These are phyloP conservation scores for Ibycter americanus DNA, from an alignment of 2,797 vertebrate genomes.

Conservation along the genomic window DNA sequence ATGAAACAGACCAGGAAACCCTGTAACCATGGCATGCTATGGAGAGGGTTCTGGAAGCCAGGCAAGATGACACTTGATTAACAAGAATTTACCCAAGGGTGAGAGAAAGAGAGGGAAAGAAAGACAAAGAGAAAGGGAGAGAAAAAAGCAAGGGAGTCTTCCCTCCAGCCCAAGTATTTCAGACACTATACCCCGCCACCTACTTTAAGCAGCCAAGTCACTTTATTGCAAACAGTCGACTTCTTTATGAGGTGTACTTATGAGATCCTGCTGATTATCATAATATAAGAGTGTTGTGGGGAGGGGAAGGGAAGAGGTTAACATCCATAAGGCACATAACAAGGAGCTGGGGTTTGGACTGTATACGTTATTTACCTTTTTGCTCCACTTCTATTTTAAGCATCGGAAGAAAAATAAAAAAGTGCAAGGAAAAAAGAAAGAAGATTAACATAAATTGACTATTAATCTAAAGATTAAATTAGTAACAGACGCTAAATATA, in stretches of 20 bases:
- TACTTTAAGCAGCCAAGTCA: constrained; percentile 85
- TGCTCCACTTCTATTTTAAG: constrained; percentile 99
- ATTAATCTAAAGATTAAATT: constrained; percentile 93
- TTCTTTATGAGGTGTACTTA: constrained; percentile 85
- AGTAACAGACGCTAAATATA: constrained; percentile 92
- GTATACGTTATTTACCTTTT: constrained; percentile 99
- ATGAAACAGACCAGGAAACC: constrained; percentile 87
- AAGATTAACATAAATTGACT: constrained; percentile 99
- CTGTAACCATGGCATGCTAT: constrained; percentile 96
- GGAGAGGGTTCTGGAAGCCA: constrained; percentile 92
- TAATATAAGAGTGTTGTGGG: constrained; percentile 84
- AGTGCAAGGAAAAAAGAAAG: constrained; percentile 95
- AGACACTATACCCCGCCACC: constrained; percentile 87
- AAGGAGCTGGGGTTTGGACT: constrained; percentile 96
- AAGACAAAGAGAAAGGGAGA: constrained; percentile 74
- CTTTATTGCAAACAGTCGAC: constrained; percentile 83
- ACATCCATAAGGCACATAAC: constrained; percentile 99
- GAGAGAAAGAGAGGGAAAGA: constrained; percentile 82
- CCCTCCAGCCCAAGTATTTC: constrained; percentile 80
- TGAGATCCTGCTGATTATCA: constrained; percentile 85
- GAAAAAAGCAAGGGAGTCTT: constrained; percentile 75
- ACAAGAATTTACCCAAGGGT: constrained; percentile 87
- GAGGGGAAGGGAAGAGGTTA: constrained; percentile 86
- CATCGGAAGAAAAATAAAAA: constrained; percentile 99
- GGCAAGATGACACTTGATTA: constrained; percentile 90